Base-by-base conservation (phyloP, 2,888 invertebrate species). In the Dexiosoma caninum region DNA sequence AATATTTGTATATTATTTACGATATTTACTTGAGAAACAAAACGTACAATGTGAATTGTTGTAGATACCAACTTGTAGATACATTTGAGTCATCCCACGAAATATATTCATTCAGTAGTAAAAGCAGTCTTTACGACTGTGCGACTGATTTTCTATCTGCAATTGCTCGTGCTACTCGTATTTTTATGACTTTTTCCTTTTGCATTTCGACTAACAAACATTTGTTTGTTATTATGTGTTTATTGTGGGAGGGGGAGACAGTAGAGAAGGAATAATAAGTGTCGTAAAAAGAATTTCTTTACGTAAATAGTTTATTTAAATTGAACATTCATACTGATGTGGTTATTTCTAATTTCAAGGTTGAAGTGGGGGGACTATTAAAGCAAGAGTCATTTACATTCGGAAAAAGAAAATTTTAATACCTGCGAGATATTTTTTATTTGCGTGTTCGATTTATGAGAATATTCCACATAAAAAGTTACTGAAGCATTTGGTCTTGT, bases 281-380 rank as follows among this genome's bases (percentile, higher is more conserved):
- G 66, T 53, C 40, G 44, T 67, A 66, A 66, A 66, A 67, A 40
- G 69, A 69, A 76, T 69, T 69, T 76, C 55, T 21, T 55, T 55
- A 5, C 37, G 46, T 46, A 76, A 69, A 76, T 53, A 60, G 21
- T 42, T 75, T 59, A 74, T 57, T 74, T 64, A 21, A 59, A 42
- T 69, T 42, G 40, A 46, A 46, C 21, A 46, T 46, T 46, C 21
- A 19, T 4, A 12, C 10, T 10, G 19, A 12, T 21, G 10, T 9
- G 14, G 7, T 4, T 14, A 5, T 40, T 14, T 40, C 14, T 40
- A 14, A 5, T n/a, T 40, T 40, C 40, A 44, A 8, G n/a, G 8
- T 5, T 40, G 3, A 12, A 7, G 27, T 5, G 27, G 27, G 27
- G 27, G 6, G 27, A 27, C 27, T 27, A n/a, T 6, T 27, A 27